These are phyloP conservation scores for Cataglyphis cursor DNA, from an alignment of 2,888 invertebrate species.

Conservation along the genomic window DNA sequence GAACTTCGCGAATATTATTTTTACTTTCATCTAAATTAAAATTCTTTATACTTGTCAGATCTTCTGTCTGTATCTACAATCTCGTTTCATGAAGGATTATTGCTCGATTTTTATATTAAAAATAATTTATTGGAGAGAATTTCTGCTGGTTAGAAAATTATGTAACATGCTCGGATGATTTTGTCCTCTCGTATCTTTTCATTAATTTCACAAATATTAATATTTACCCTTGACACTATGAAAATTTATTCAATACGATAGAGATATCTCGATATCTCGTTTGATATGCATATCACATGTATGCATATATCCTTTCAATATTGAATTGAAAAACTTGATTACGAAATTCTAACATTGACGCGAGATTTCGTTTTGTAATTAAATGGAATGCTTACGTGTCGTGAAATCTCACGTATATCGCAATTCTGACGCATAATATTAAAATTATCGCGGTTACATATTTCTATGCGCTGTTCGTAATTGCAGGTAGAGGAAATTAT, in stretches of 20 bases:
- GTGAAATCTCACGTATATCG: constrained; percentile 16
- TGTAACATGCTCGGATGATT: neutral
- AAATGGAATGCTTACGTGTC: constrained; percentile 21
- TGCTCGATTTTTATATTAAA: neutral
- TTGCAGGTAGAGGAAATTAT: neutral
- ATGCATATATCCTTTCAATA: constrained; percentile 12
- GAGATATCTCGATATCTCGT: neutral
- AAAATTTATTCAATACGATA: neutral
- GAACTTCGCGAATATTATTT: neutral
- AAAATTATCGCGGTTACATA: constrained; percentile 37
- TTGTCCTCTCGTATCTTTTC: neutral
- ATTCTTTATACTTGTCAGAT: neutral
- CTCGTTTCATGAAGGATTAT: neutral
- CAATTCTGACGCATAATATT: constrained; percentile 43
- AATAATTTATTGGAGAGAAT: neutral
- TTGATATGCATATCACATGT: neutral
- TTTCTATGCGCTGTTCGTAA: constrained; percentile 7
- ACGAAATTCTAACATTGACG: constrained; percentile 19
- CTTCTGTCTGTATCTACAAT: neutral
- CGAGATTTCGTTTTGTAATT: neutral
- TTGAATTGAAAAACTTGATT: constrained; percentile 22
- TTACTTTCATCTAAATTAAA: neutral
- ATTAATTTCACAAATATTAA: constrained; percentile 18
- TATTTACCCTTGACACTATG: neutral
- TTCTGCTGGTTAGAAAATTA: constrained; percentile 1